Evolutionary conservation across 2,797 vertebrate genomes (phyloP), one percentile per base, ranked within the genome.

Genomic region (Diceros bicornis): DNA sequence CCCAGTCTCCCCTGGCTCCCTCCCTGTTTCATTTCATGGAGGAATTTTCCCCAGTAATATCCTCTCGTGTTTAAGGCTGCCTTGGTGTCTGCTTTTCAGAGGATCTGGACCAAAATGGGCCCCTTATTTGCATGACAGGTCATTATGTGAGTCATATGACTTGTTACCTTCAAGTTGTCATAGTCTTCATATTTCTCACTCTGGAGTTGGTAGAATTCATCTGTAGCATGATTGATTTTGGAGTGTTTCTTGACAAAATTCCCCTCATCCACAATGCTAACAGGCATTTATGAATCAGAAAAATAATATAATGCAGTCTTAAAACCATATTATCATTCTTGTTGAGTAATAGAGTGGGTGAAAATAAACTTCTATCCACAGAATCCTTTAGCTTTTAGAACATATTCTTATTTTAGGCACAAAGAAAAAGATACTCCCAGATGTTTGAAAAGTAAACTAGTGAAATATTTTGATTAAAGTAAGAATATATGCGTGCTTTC

Each of bases 361-460:
- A 97, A 96, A 94, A 89, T 95, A 66, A 92, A 81, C 32, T 66
- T 89, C 64, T 47, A 29, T 77, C 87, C 61, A 86, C 62, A 57
- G 77, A 97, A 34, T 78, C 20, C 61, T 92, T 57, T 82, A 89
- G 52, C 59, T 91, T 86, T 41, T 8, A 71, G 61, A 86, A 79
- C 64, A 32, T 88, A 55, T 88, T 94, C 57, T 96, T 75, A 37
- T 44, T 97, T 66, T 77, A 87, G 50, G 29, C 82, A 81, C 68
- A 88, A 90, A 78, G 71, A 79, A 79, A 75, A 85, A 72, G 21
- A 57, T 79, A 72, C 3, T 68, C 29, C n/a, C 55, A 59, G 85
- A 50, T 88, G 21, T 95, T 97, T 82, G 34, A 87, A 94, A 96
- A 96, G 37, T 79, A 97, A 92, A 55, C 93, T 66, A 62, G 85